phyloP scores from a whole-genome alignment of 2,888 invertebrate species.

The Ophion ellenae region DNA sequence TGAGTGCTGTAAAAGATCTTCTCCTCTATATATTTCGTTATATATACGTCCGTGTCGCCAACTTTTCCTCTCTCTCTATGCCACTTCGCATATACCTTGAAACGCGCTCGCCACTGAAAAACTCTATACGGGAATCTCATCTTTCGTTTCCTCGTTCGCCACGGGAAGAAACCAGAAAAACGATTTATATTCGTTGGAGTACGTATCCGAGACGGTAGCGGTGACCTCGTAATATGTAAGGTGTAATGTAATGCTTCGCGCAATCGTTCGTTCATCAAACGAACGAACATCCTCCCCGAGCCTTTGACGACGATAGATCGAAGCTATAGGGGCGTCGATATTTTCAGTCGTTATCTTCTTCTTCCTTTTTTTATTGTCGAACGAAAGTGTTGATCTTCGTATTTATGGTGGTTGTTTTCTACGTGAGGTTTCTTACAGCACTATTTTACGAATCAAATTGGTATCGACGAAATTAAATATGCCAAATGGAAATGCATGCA shows the following conservation, averaged over 20 bases:
- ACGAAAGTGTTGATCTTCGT: too few species aligned
- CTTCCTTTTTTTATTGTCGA: too few species aligned
- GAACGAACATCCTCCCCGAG: not conserved
- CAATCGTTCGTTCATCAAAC: not conserved
- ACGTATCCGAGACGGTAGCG: slow-evolving; percentile 13
- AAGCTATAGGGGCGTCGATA: not conserved
- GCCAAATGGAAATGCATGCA: too few species aligned
- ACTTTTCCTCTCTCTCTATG: slow-evolving; percentile 18
- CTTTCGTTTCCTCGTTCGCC: slow-evolving; percentile 64
- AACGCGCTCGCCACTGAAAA: slow-evolving; percentile 32
- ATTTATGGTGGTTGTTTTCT: too few species aligned
- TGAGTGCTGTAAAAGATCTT: slow-evolving; percentile 61
- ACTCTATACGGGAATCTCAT: slow-evolving; percentile 54
- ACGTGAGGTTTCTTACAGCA: too few species aligned
- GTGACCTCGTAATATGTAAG: not conserved
- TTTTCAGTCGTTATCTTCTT: not conserved
- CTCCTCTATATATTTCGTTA: slow-evolving; percentile 11
- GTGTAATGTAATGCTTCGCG: not conserved
- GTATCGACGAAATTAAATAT: too few species aligned
- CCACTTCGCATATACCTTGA: not conserved
- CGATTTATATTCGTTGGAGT: slow-evolving; percentile 52
- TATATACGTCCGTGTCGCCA: slow-evolving; percentile 14
- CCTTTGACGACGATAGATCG: not conserved
- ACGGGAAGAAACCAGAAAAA: slow-evolving; percentile 37
- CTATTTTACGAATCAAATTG: too few species aligned